phyloP scores from a whole-genome alignment of 2,797 vertebrate genomes.

The Hoplostethus atlanticus region DNA sequence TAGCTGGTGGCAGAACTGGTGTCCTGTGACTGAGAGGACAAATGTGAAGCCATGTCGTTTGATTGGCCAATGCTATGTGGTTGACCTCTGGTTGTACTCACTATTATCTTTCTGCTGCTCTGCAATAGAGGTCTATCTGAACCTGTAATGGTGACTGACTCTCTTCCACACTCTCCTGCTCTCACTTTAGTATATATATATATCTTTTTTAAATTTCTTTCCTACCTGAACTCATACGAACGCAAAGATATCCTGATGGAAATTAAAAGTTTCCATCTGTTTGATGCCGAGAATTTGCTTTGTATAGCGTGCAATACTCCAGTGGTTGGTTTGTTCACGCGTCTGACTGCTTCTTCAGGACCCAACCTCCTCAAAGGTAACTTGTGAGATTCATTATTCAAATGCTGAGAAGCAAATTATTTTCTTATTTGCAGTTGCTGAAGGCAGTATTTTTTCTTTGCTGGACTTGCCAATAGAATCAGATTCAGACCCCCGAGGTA shows the following conservation, averaged over 20 bases:
- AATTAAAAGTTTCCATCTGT: constrained; percentile 65
- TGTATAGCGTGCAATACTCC: constrained; percentile 44
- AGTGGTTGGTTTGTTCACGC: constrained; percentile 39
- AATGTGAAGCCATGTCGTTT: constrained; percentile 36
- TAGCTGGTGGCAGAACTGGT: constrained; percentile 8
- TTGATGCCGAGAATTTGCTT: constrained; percentile 57
- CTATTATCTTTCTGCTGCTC: constrained; percentile 2
- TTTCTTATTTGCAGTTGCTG: constrained; percentile 61
- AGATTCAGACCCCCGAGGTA: constrained; percentile 29
- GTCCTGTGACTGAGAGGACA: constrained; percentile 28
- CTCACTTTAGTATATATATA: not conserved
- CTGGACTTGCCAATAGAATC: constrained; percentile 32
- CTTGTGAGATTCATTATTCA: constrained; percentile 63
- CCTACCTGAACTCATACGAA: constrained; percentile 23
- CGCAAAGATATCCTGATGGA: constrained; percentile 42
- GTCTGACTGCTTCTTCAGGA: constrained; percentile 57
- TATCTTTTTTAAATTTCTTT: constrained; percentile 3
- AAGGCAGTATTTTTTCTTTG: constrained; percentile 29
- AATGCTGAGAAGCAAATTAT: constrained; percentile 57
- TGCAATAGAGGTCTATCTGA: not conserved
- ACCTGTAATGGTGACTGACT: not conserved
- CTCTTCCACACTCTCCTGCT: not conserved
- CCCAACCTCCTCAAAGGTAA: constrained; percentile 53
- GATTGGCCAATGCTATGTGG: constrained; percentile 28
- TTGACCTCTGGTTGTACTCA: constrained; percentile 18